Evolutionary conservation across 1,140 invertebrate species (phyloP).

Genomic region (Drusus annulatus): DNA sequence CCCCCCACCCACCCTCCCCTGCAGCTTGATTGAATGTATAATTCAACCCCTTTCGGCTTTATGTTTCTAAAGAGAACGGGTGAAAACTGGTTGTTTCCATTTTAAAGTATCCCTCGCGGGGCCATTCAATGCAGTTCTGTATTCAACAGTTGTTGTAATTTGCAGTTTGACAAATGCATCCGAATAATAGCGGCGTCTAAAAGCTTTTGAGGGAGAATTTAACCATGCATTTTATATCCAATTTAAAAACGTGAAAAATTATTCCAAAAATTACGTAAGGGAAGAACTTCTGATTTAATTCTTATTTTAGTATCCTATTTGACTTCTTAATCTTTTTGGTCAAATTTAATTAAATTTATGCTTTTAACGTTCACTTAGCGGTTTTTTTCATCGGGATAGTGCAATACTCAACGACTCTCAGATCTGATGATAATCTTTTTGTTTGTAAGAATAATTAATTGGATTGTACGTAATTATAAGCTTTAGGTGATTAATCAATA

Average conservation of each 20-base stretch:
- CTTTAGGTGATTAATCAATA: too few species aligned
- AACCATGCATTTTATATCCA: conserved; percentile 10
- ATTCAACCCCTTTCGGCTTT: conserved; percentile 23
- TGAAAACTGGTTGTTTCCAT: conserved; percentile 38
- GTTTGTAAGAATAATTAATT: too few species aligned
- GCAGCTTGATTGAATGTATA: conserved; percentile 37
- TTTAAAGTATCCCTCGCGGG: conserved; percentile 27
- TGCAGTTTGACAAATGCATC: conserved; percentile 41
- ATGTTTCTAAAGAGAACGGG: conserved; percentile 18
- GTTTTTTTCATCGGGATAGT: too few species aligned
- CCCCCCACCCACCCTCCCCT: neutral
- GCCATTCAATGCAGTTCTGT: conserved; percentile 15
- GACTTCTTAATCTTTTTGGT: too few species aligned
- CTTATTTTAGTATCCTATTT: too few species aligned
- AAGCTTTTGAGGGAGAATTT: neutral
- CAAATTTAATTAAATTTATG: too few species aligned
- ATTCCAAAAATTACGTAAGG: too few species aligned
- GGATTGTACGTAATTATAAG: too few species aligned
- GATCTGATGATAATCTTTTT: too few species aligned
- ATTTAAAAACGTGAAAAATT: neutral
- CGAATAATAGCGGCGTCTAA: conserved; percentile 15
- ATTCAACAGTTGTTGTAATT: conserved; percentile 38
- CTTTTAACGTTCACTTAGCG: too few species aligned
- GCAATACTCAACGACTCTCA: too few species aligned
- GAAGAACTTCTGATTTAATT: too few species aligned